These are phyloP conservation scores for Mystacornis crossleyi DNA, from an alignment of 2,113 vertebrate genomes.

Conservation along the genomic window DNA sequence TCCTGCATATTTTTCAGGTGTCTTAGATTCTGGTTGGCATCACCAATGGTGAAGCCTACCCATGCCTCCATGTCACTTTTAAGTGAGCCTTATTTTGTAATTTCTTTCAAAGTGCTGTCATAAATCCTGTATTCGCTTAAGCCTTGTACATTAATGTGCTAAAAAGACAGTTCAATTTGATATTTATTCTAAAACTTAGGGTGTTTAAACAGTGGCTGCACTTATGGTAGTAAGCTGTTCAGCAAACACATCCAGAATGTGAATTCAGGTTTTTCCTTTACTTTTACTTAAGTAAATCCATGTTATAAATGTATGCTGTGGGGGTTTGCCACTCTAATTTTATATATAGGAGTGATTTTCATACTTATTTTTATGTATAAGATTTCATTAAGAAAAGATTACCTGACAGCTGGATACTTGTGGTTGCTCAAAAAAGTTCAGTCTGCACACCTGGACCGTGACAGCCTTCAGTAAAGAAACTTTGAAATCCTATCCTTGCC, in stretches of 20 bases:
- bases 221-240: not conserved
- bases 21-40: not conserved
- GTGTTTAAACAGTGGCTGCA: not conserved
- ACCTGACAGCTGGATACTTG: not conserved
- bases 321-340: not conserved
- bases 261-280: not conserved
- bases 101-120: not conserved
- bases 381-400: not conserved
- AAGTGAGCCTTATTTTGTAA: not conserved
- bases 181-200: not conserved
- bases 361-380: not conserved
- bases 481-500: not conserved
- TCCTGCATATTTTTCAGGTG: not conserved
- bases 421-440: not conserved
- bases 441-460: not conserved
- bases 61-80: not conserved
- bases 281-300: not conserved
- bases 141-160: not conserved
- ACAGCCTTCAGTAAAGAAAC: not conserved
- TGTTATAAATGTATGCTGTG: not conserved
- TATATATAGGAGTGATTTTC: not conserved
- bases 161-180: not conserved
- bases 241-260: not conserved
- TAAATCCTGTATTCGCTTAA: not conserved
- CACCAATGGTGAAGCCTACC: not conserved